Conservation (phyloP, 2,888 invertebrate species). For the Lepidocyrtinus sp. region DNA sequence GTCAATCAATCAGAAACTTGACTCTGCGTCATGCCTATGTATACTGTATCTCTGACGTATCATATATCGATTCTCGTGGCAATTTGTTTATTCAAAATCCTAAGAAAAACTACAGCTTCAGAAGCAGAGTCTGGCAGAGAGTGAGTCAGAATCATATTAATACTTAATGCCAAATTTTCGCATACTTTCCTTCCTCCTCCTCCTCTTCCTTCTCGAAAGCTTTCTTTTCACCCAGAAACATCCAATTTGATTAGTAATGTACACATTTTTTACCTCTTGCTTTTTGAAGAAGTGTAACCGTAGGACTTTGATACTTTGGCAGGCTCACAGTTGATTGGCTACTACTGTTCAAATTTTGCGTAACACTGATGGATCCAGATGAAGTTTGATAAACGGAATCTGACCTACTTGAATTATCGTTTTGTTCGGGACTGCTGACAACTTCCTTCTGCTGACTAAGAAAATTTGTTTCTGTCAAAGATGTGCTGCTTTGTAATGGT, state of each 20-base stretch:
- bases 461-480: conserved; percentile 41
- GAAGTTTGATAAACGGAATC: conserved; percentile 56
- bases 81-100: neutral
- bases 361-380: conserved; percentile 52
- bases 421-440: conserved; percentile 59
- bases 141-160: no score
- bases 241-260: no score
- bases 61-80: neutral
- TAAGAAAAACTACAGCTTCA: neutral
- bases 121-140: neutral
- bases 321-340: conserved; percentile 72
- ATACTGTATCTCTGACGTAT: neutral
- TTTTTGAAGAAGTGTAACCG: conserved; percentile 89
- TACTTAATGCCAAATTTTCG: neutral
- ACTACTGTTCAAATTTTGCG: conserved; percentile 55
- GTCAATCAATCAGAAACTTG: conserved; percentile 14
- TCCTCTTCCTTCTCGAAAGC: neutral
- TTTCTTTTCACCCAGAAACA: no score
- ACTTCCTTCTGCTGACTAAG: conserved; percentile 42
- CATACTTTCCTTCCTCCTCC: no score
- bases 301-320: conserved; percentile 88
- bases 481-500: conserved; percentile 37
- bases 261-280: conserved; percentile 87
- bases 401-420: conserved; percentile 57
- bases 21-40: no score